Percentiles rank a stretch among this genome's conserved stretches.
phyloP scores from a whole-genome alignment of 35 echinoderm and acorn worm species.

The Heliocidaris erythrogramma region DNA sequence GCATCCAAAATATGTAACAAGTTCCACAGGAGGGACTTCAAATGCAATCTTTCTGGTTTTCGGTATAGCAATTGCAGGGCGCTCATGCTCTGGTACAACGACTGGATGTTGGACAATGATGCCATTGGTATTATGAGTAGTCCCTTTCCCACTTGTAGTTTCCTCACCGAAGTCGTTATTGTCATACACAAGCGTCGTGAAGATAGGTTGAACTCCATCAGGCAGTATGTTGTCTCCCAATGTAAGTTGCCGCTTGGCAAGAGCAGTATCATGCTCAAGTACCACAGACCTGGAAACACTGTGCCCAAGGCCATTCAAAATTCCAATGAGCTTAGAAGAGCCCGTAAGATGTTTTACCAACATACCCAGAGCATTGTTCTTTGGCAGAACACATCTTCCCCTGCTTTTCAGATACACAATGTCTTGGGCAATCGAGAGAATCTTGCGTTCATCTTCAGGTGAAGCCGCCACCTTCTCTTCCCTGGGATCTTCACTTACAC shows the following conservation, averaged over 20 bases:
- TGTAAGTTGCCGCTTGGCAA: conserved; percentile 59
- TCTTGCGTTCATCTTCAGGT: conserved; percentile 22
- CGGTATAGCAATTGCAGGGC: neutral
- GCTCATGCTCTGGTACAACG: neutral
- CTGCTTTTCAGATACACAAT: conserved; percentile 61
- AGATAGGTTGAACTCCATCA: neutral
- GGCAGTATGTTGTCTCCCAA: conserved; percentile 28
- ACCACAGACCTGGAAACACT: conserved; percentile 33
- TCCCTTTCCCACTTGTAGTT: conserved; percentile 70
- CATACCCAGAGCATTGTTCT: conserved; percentile 55
- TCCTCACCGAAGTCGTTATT: conserved; percentile 89
- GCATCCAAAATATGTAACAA: neutral
- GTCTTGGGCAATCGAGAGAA: conserved; percentile 67
- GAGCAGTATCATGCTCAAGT: conserved; percentile 62
- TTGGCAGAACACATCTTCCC: conserved; percentile 52
- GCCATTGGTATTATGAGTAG: conserved; percentile 91
- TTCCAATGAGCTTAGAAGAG: conserved; percentile 52
- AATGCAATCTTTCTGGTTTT: neutral
- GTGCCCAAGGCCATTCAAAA: conserved; percentile 73
- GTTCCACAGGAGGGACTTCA: neutral
- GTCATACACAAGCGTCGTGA: conserved; percentile 72
- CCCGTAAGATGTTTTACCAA: conserved; percentile 64
- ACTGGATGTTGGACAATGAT: conserved; percentile 65
- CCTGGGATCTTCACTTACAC: conserved; percentile 46
- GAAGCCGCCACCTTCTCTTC: neutral